Conservation (phyloP, 2,797 vertebrate genomes). For the Garrulus glandarius region DNA sequence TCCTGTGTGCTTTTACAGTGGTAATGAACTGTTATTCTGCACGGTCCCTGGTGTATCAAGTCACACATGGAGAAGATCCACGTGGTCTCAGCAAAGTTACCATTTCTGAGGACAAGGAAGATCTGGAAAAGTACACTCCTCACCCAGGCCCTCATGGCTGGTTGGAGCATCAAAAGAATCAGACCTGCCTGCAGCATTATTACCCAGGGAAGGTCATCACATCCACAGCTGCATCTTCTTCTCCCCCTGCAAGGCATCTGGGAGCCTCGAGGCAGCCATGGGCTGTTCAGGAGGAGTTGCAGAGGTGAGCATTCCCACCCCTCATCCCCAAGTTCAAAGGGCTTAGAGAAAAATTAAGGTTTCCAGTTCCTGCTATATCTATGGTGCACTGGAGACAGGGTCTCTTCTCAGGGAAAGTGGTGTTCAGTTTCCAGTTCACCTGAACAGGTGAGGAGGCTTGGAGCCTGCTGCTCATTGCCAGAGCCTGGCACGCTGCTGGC, state of each 20-base stretch:
- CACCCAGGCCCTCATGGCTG: neutral
- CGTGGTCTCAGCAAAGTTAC: rapidly evolving
- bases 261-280: neutral
- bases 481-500: neutral
- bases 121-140: neutral
- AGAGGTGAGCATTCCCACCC: neutral
- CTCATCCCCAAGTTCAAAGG: neutral
- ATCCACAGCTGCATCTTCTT: neutral
- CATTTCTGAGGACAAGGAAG: neutral
- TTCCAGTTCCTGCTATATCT: neutral
- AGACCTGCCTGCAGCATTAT: neutral
- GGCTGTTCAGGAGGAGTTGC: neutral
- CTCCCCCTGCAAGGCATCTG: neutral
- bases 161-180: neutral
- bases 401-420: neutral
- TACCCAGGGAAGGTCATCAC: neutral
- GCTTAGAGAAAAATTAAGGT: neutral
- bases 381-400: neutral
- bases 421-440: neutral
- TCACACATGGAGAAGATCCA: neutral
- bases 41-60: no score
- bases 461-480: neutral
- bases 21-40: neutral
- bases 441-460: neutral
- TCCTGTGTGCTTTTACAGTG: neutral